phyloP scores from a whole-genome alignment of 2,888 invertebrate species.

The Apamea monoglypha region DNA sequence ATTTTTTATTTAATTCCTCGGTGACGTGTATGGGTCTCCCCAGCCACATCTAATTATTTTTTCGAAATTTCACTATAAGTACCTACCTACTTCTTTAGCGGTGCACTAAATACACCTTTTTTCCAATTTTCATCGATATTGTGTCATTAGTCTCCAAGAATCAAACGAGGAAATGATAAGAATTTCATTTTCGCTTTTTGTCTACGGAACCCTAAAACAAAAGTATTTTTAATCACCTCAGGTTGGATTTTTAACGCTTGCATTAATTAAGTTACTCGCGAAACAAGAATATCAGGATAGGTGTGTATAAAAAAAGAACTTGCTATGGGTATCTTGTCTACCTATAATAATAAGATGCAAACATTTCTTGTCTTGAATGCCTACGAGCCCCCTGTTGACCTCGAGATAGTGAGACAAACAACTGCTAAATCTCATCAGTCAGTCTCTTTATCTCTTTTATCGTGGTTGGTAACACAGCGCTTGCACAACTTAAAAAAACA shows the following conservation, averaged over 20 bases:
- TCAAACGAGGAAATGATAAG: not conserved
- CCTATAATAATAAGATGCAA: not conserved
- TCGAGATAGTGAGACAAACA: slow-evolving; percentile 74
- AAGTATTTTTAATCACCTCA: not conserved
- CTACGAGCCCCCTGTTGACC: slow-evolving; percentile 71
- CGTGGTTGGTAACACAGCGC: slow-evolving; percentile 65
- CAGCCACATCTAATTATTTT: no score
- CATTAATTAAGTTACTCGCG: not conserved
- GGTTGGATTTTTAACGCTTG: not conserved
- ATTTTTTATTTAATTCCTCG: no score
- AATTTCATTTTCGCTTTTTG: not conserved
- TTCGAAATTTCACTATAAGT: not conserved
- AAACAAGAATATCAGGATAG: slow-evolving; percentile 30
- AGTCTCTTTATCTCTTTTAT: slow-evolving; percentile 73
- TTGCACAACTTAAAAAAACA: slow-evolving; percentile 31
- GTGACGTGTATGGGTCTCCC: no score
- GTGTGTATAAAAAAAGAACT: not conserved
- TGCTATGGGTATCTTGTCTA: not conserved
- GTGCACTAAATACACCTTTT: not conserved
- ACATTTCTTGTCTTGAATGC: slow-evolving; percentile 43
- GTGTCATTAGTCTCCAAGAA: no score
- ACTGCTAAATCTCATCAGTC: slow-evolving; percentile 58
- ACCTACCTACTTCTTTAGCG: not conserved
- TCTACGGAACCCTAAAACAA: not conserved
- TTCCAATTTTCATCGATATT: not conserved